Evolutionary conservation across 2,888 invertebrate species (phyloP), one percentile per base, ranked within the genome.

Genomic region (Apoderus coryli): DNA sequence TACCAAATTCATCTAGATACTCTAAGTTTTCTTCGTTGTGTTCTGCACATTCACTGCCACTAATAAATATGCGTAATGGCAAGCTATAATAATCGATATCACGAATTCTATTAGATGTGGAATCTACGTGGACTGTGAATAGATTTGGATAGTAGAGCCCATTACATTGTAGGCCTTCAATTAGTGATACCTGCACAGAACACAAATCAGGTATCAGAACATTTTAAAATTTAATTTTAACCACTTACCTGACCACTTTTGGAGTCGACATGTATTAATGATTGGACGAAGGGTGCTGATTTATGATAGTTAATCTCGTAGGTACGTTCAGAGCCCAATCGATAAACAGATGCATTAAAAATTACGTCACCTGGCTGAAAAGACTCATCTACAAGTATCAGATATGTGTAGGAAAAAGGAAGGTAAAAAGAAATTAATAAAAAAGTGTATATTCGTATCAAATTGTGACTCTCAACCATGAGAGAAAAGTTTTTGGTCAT

Each of bases 61-160:
- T 69, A 16, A 85, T 73, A 41, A 82, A 65, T 31, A 84, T 67
- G 39, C 84, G 63, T 35, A 85, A 62, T 2, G 84, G 82, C 33
- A 84, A 55, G 48, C 84, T 81, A 50, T 81, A 82, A 53, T 82
- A 85, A 51, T 84, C 81, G 38, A 85, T 78, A 42, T 79, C 79
- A 27, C 77, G 66, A 38, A 80, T 63, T 31, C 79, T 63, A 45
- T 76, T 80, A 38, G 84, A 80, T 29, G 78, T 79, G 16, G 86
- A 86, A 53, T 88, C 86, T 36, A 88, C 76, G 56, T 84, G 81
- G 50, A 85, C 71, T 3, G 84, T 85, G 54, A 88, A 85, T 32
- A 86, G 65, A 47, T 78, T 78, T 0, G 86, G 85, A 51, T 86
- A 85, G 42, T 76, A 74, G 16, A 81, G 65, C 37, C 84, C 84